Evolutionary conservation across 1,140 invertebrate genomes (phyloP), one percentile per base, ranked within the genome.

Genomic region (Pollicipes pollicipes): DNA sequence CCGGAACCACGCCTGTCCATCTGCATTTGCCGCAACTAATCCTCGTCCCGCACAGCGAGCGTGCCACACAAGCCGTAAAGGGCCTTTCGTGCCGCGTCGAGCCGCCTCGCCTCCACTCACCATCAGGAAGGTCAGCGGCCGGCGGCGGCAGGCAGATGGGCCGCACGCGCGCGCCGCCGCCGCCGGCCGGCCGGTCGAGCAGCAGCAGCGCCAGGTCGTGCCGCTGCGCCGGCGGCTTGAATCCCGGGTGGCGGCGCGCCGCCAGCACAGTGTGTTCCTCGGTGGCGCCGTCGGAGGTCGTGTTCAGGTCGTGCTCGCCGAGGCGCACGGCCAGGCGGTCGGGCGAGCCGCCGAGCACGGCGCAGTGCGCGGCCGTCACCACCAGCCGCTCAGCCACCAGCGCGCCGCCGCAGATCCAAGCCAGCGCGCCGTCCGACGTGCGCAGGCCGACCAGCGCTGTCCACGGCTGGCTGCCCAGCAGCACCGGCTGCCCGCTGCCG

Each of bases 311-410:
- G 45, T 58, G 45, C 17, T 58, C 45, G 6, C 45, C 45, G 45
- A 58, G 45, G 13, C 45, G 45, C 45, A 58, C 45, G 2, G 45
- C 45, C 17, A 58, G 17, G 2, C 2, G 21, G 6, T 24, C 45
- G 2, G 8, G 45, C 45, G 45, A 10, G 45, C 45, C 21, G 45
- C 45, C 17, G 6, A 24, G 13, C 21, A 17, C 45, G 10, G 45
- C 68, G 28, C 68, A 69, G 28, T 69, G 68, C n/a, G 68, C 68
- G 6, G 27, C 68, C 10, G 68, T 69, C 32, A 69, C n/a, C 26
- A 69, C 68, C 32, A 37, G 26, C 3, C 28, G 26, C n/a, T 28
- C 68, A 26, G 68, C 27, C n/a, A 69, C 68, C n/a, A 69, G 28
- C 32, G 27, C 45, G 32, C 68, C 68, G 27, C 68, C 68, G 28